Evolutionary conservation across 2,113 vertebrate genomes (phyloP), one percentile per base, ranked within the genome.

Genomic region (Poicephalus meyeri): DNA sequence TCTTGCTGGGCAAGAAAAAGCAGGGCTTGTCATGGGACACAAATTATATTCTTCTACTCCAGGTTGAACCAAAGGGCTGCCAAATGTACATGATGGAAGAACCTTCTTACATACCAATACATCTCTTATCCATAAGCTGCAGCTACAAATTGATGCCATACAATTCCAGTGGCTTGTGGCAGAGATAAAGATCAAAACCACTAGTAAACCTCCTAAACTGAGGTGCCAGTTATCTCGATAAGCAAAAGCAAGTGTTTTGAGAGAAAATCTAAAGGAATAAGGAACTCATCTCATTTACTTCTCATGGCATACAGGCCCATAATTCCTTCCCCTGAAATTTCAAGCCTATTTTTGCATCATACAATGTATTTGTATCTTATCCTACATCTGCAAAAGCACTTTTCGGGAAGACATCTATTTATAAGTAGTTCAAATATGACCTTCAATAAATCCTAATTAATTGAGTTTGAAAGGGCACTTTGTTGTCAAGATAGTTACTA

Each of bases 331-430:
- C 61, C 65, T 79, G 58, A 76, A 72, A 85, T 46, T 65, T 14
- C 73, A 84, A 78, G 26, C 33, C 47, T 56, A 5, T 39, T 83
- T 87, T 60, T 33, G 21, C 44, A 61, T 41, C 55, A 26, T 26
- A 61, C 21, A 37, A 71, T 1, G 5, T 3, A 60, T 80, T 64
- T 78, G 53, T 33, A 80, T 35, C 90, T 81, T 16, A 66, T 26
- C 77, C 91, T 73, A 28, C 63, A 86, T 79, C 88, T 94, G 50
- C 80, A 91, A 50, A 91, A 93, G 63, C 39, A 63, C 86, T 94
- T 84, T 63, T 71, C 95, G 88, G 88, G 90, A 94, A 94, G 39
- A 39, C 28, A 53, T 70, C 80, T 46, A 81, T 21, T 55, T 81
- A 31, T 70, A 96, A 92, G 76, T 18, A 77, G 70, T 80, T 91